Percentiles rank a stretch among this genome's conserved stretches.
phyloP scores from a whole-genome alignment of 2,888 invertebrate genomes.

The Podotricha telesiphe region DNA sequence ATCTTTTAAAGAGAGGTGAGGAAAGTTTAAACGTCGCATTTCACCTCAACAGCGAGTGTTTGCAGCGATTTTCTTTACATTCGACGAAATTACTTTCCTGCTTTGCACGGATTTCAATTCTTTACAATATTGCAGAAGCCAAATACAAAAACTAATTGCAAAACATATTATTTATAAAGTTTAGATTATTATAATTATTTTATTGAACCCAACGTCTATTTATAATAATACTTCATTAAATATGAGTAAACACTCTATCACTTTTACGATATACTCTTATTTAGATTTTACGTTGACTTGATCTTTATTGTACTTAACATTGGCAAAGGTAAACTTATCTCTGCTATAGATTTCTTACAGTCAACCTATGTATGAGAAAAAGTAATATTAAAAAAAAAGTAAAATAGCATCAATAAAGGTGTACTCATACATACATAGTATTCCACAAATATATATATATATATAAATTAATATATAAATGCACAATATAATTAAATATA shows the following conservation, averaged over 20 bases:
- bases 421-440: no score
- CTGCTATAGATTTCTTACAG: no score
- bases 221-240: no score
- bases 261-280: background rate
- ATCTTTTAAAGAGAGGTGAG: slow-evolving; percentile 27
- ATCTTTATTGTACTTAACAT: background rate
- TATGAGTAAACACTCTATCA: no score
- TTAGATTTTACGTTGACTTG: background rate
- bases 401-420: no score
- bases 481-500: no score
- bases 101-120: slow-evolving; percentile 24
- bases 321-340: no score
- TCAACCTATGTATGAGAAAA: no score
- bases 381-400: no score
- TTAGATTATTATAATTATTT: background rate
- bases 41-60: slow-evolving; percentile 39
- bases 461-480: no score
- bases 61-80: slow-evolving; percentile 36
- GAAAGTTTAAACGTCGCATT: slow-evolving; percentile 28
- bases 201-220: no score
- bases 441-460: no score
- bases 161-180: background rate
- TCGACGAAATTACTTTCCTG: slow-evolving; percentile 36
- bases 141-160: slow-evolving; percentile 10
- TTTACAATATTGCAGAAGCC: slow-evolving; percentile 1